These are phyloP conservation scores for Oreohelix idahoensis DNA, from an alignment of 1,140 invertebrate genomes.

Conservation along the genomic window DNA sequence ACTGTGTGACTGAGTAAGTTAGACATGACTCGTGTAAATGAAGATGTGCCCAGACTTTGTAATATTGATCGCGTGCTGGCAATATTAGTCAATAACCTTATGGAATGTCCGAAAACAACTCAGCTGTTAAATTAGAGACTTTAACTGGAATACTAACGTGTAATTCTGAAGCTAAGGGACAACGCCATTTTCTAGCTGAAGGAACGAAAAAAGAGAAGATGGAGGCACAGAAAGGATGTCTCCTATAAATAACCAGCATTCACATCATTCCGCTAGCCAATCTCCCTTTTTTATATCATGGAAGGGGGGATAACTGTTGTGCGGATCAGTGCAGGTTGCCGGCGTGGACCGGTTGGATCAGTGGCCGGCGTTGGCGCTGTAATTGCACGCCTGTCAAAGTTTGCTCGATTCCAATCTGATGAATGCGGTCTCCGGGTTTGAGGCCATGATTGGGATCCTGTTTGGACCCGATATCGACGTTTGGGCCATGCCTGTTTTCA, in stretches of 20 bases:
- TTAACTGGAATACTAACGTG: too few species aligned
- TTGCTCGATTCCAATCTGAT: slow-evolving; percentile 2
- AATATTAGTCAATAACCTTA: too few species aligned
- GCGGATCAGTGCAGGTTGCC: slow-evolving; percentile 10
- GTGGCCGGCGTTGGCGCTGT: not conserved
- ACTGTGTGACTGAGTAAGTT: too few species aligned
- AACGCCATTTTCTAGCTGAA: not conserved
- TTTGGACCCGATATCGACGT: slow-evolving; percentile 10
- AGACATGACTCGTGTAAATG: too few species aligned
- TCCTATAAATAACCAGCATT: not conserved
- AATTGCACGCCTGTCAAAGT: slow-evolving; percentile 20
- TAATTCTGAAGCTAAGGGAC: too few species aligned
- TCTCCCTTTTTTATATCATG: slow-evolving; percentile 6
- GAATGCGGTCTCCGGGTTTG: slow-evolving; percentile 9
- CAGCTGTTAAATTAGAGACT: too few species aligned
- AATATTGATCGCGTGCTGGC: too few species aligned
- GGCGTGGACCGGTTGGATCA: not conserved
- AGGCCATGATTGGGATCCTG: not conserved
- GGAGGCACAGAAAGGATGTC: not conserved
- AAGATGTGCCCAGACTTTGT: too few species aligned
- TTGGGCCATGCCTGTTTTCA: slow-evolving; percentile 6
- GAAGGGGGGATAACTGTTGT: slow-evolving; percentile 3
- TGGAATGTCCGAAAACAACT: too few species aligned
- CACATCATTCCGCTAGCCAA: not conserved
- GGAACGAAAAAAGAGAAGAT: not conserved